Percentiles rank a stretch among this genome's conserved stretches.
Conservation (phyloP, 1,140 invertebrate genomes). For the Drosophila elegans region DNA sequence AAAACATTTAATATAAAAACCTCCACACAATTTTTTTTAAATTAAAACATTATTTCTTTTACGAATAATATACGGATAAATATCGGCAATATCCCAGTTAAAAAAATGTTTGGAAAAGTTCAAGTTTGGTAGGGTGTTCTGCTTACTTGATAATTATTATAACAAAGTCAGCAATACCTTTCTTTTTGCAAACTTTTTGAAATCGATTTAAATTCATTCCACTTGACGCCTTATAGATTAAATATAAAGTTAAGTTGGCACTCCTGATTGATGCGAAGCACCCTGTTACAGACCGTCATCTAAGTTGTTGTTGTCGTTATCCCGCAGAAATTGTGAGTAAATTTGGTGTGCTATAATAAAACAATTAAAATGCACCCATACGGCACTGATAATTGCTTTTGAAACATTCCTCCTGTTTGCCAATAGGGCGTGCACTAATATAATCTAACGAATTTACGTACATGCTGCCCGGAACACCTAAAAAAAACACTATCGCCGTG, state of each 20-base stretch:
- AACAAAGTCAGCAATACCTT: no score
- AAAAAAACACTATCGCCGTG: neutral
- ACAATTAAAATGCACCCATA: neutral
- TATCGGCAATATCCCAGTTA: no score
- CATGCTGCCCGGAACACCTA: constrained; percentile 52
- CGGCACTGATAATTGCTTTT: neutral
- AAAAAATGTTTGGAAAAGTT: no score
- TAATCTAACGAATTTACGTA: constrained; percentile 48
- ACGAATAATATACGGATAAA: no score
- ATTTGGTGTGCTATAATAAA: constrained; percentile 11
- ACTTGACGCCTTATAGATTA: no score
- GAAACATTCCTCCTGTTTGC: neutral
- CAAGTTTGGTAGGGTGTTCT: no score
- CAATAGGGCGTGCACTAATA: constrained; percentile 17
- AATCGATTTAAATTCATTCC: no score
- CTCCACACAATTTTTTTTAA: no score
- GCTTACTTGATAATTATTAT: no score
- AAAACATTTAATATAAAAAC: no score
- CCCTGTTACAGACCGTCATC: constrained; percentile 17
- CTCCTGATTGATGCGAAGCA: constrained; percentile 1
- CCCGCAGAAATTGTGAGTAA: constrained; percentile 22
- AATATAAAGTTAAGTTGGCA: neutral
- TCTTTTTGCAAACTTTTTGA: no score
- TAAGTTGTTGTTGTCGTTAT: constrained; percentile 25
- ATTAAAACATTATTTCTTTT: no score